These are phyloP conservation scores for Eupithecia exiguata DNA, from an alignment of 2,888 invertebrate species.

Conservation along the genomic window DNA sequence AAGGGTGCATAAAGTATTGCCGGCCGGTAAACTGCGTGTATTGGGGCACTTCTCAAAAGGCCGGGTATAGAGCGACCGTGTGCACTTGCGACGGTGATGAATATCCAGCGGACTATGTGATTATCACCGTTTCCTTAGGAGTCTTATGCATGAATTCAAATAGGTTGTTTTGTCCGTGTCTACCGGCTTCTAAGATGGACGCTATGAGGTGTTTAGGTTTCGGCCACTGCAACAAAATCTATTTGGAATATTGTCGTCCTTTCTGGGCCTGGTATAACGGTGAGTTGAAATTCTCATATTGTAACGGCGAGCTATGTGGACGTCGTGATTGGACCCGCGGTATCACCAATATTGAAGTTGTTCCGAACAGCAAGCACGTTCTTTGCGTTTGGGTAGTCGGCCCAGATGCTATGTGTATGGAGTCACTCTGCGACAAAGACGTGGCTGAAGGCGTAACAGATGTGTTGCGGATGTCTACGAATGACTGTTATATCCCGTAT, in stretches of 20 bases:
- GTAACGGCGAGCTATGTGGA: constrained; percentile 74
- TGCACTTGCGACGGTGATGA: constrained; percentile 87
- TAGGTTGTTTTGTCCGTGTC: constrained; percentile 87
- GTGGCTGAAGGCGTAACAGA: constrained; percentile 86
- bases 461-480: constrained; percentile 85
- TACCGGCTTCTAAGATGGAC: constrained; percentile 87
- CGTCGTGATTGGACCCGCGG: constrained; percentile 89
- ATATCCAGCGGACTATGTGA: constrained; percentile 90
- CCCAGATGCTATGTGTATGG: constrained; percentile 86
- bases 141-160: constrained; percentile 86
- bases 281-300: constrained; percentile 85
- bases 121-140: constrained; percentile 90
- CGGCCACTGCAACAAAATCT: constrained; percentile 90
- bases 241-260: constrained; percentile 88
- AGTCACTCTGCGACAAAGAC: constrained; percentile 86
- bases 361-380: constrained; percentile 88
- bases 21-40: constrained; percentile 88
- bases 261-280: constrained; percentile 89
- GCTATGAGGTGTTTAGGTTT: constrained; percentile 88
- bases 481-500: constrained; percentile 86
- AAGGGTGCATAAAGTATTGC: constrained; percentile 85
- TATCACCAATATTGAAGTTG: constrained; percentile 86
- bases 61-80: constrained; percentile 81
- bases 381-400: constrained; percentile 89
- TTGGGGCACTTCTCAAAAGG: constrained; percentile 85